Base-by-base conservation (phyloP, 2,113 vertebrate species). In the Brachionichthys hirsutus region DNA sequence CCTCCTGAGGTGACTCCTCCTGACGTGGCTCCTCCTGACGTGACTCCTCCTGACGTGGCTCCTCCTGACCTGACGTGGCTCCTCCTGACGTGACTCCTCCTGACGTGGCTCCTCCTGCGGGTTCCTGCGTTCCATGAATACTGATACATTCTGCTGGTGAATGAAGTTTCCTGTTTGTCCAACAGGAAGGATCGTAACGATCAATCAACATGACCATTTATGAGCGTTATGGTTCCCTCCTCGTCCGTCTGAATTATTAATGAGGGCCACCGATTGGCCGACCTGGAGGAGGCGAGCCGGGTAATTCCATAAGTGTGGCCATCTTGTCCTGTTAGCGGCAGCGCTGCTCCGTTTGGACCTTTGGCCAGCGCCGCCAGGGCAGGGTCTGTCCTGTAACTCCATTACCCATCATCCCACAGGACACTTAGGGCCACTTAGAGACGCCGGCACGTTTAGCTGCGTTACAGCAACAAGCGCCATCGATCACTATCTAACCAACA, bases 151-250 rank as follows among this genome's bases (percentile, higher is more conserved):
- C 8, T 49, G 19, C 61, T 79, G 83, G 84, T 88, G 85, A 86
- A 88, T 87, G 86, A 86, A 77, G 70, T 77, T 80, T 67, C 87
- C 83, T 87, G 80, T 88, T 89, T 83, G 84, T 89, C 81, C 67
- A 82, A 86, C 86, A 83, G 86, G 87, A 73, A 81, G 70, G 55
- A 78, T 70, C 56, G 77, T 85, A 89, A 89, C 78, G 83, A 88
- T 90, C 82, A 88, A 84, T 88, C 82, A 83, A 78, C 84, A 89
- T 88, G 71, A 88, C 76, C 70, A 78, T 88, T 88, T 86, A 86
- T 88, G 87, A 86, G 87, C 81, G 74, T 89, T 79, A 73, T 64
- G 70, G 66, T 79, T 82, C 70, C 77, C 76, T 86, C 80, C 70
- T 47, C 73, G 70, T 74, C 75, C 72, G 3, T 35, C 8, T 88